phyloP scores from a whole-genome alignment of 2,113 vertebrate genomes.

The Piaya cayana region DNA sequence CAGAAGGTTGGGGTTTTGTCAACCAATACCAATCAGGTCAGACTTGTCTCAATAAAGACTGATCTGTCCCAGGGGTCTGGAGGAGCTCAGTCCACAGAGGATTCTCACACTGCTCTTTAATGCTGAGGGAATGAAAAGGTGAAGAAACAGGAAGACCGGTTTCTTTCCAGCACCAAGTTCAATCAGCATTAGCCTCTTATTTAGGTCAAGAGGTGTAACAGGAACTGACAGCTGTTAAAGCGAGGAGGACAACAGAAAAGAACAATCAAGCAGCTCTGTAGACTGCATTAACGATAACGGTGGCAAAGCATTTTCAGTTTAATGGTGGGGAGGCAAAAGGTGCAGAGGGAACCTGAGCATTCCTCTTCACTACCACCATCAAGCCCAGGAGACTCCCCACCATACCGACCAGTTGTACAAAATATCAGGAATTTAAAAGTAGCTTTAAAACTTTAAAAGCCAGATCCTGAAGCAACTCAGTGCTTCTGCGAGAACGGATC shows the following conservation, averaged over 20 bases:
- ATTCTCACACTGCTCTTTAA: conserved; percentile 16
- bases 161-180: conserved; percentile 66
- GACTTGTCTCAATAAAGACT: conserved; percentile 16
- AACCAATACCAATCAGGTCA: conserved; percentile 19
- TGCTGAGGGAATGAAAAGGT: not conserved
- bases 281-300: not conserved
- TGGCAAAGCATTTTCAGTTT: not conserved
- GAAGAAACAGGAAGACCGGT: not conserved
- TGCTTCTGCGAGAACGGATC: not conserved
- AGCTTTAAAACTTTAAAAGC: conserved; percentile 49
- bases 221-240: conserved; percentile 61
- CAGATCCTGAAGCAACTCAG: not conserved
- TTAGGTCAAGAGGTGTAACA: conserved; percentile 49
- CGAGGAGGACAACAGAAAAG: conserved; percentile 1
- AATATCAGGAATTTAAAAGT: conserved; percentile 35
- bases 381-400: not conserved
- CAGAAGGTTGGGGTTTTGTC: not conserved
- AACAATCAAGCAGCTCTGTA: conserved; percentile 12
- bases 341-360: not conserved
- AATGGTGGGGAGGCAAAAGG: not conserved
- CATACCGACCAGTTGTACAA: conserved; percentile 39
- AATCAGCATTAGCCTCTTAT: not conserved
- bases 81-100: not conserved
- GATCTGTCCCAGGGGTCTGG: not conserved
- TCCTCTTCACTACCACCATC: not conserved